Evolutionary conservation across 2,113 vertebrate genomes (phyloP), one percentile per base, ranked within the genome.

Genomic region (Suncus etruscus): DNA sequence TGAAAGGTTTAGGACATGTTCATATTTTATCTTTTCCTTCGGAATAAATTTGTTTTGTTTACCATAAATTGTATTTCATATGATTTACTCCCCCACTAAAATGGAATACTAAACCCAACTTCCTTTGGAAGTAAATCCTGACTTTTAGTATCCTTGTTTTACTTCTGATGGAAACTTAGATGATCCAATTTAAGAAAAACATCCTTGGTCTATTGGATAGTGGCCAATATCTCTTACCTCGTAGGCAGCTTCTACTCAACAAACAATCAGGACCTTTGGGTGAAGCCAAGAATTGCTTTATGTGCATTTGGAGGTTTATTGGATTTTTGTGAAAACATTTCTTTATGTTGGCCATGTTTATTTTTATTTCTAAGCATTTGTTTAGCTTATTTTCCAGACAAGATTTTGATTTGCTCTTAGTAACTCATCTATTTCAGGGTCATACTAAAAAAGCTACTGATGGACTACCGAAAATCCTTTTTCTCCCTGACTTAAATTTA

Each of bases 41-140:
- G 77, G 75, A 77, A 94, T 86, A 73, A 66, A 83, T 74, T 88
- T 47, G 6, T 54, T 61, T 94, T 93, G 83, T 92, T 88, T 83
- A 95, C 3, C 80, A 75, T 83, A 73, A 16, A 31, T 63, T 83
- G 8, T 63, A 79, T 93, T 95, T 91, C 20, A 11, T 47, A n/a
- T 95, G 68, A 92, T 84, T 94, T 95, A 89, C 24, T 47, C 27
- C 82, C 69, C 68, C 50, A 75, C 61, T 84, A 83, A 91, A 94
- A 81, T 48, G 5, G 5, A 90, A 89, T 54, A 66, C 39, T 48
- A 88, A 93, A 82, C 8, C 74, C 31, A 48, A 61, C 48, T 86
- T 88, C 31, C 50, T 94, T 79, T 47, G 45, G 27, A 90, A 78
- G 51, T 83, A 47, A 81, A 75, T 88, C 84, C 24, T 84, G 85